phyloP scores from a whole-genome alignment of 2,113 vertebrate genomes.

The Limanda limanda region DNA sequence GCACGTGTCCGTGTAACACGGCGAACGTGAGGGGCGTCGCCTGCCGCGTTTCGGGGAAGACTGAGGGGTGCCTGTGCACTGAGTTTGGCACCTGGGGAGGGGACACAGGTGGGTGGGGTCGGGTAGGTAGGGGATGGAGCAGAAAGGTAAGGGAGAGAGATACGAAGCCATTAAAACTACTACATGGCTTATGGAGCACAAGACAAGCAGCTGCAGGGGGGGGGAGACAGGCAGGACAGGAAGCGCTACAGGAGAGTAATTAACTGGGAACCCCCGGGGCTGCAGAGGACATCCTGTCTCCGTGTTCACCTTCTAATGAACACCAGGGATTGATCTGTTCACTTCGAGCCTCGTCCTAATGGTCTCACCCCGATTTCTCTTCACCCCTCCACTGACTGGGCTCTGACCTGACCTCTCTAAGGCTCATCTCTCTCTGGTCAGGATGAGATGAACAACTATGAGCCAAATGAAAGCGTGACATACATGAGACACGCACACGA shows the following conservation, averaged over 20 bases:
- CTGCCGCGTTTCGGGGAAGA: slow-evolving; percentile 98
- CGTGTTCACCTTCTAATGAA: slow-evolving; percentile 59
- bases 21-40: slow-evolving; percentile 99
- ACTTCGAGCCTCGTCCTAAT: slow-evolving; percentile 43
- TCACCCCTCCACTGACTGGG: slow-evolving; percentile 3
- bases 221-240: slow-evolving; percentile 35
- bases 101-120: slow-evolving; percentile 70
- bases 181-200: slow-evolving; percentile 43
- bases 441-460: slow-evolving; percentile 3
- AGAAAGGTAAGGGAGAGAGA: slow-evolving; percentile 66
- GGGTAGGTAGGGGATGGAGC: slow-evolving; percentile 59
- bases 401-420: slow-evolving; percentile 38
- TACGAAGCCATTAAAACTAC: slow-evolving; percentile 73
- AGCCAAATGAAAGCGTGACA: slow-evolving; percentile 2
- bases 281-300: slow-evolving; percentile 52
- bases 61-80: slow-evolving; percentile 98
- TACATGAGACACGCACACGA: slow-evolving; percentile 19
- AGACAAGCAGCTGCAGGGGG: slow-evolving; percentile 55
- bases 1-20: slow-evolving; percentile 98
- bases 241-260: slow-evolving; percentile 58
- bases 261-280: slow-evolving; percentile 63
- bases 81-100: slow-evolving; percentile 97
- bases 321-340: slow-evolving; percentile 62
- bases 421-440: slow-evolving; percentile 33
- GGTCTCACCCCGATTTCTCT: slow-evolving; percentile 40